Evolutionary conservation across 2,888 invertebrate genomes (phyloP).

Genomic region (Ornithoptera priamus): DNA sequence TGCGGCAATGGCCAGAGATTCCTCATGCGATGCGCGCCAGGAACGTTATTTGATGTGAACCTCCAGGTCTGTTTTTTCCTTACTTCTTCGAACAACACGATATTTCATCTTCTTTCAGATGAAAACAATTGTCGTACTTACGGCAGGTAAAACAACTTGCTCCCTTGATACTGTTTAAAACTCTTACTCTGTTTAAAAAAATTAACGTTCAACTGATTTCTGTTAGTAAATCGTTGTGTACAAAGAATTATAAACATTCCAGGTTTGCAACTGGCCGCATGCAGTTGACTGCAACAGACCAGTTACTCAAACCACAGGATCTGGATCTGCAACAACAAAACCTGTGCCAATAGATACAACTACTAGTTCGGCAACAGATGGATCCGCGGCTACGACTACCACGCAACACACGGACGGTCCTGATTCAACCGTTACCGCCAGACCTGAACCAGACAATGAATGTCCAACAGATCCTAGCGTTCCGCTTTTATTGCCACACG

Average conservation of each 20-base stretch:
- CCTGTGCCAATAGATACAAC: not conserved
- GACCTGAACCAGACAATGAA: slow-evolving; percentile 13
- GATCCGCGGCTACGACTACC: not conserved
- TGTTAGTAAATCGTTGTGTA: slow-evolving; percentile 8
- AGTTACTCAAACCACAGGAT: slow-evolving; percentile 12
- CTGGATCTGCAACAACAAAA: not conserved
- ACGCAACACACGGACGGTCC: not conserved
- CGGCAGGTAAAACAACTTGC: no score
- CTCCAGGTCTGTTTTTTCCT: slow-evolving; percentile 43
- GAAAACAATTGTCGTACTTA: no score
- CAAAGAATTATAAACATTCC: slow-evolving; percentile 29
- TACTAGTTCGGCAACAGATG: not conserved
- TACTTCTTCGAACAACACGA: no score
- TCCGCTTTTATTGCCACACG: slow-evolving; percentile 49
- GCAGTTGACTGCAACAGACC: slow-evolving; percentile 33
- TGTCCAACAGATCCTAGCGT: slow-evolving; percentile 39
- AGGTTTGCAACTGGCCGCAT: slow-evolving; percentile 43
- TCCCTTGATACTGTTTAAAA: no score
- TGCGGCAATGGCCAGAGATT: slow-evolving; percentile 47
- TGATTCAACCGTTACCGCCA: not conserved
- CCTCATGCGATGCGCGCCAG: slow-evolving; percentile 39
- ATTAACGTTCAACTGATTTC: no score
- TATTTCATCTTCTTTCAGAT: no score
- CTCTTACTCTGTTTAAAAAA: no score
- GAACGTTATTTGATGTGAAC: slow-evolving; percentile 46